These are phyloP conservation scores for Acleris literana DNA, from an alignment of 2,888 invertebrate genomes.

Conservation along the genomic window DNA sequence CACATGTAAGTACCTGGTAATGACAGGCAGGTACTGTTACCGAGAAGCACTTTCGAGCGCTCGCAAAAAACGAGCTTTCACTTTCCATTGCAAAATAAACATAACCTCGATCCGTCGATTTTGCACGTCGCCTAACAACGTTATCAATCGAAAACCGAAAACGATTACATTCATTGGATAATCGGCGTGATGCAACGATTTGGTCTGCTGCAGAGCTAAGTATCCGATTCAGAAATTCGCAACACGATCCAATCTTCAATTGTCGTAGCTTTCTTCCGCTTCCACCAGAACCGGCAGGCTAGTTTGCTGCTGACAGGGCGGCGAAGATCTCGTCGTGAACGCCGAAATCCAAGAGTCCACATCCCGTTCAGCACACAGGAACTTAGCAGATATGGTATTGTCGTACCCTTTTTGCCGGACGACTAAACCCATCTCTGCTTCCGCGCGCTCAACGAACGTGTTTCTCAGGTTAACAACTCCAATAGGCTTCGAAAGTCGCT, in stretches of 20 bases:
- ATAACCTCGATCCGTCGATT: slow-evolving; percentile 57
- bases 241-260: slow-evolving; percentile 32
- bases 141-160: slow-evolving; percentile 52
- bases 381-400: slow-evolving; percentile 83
- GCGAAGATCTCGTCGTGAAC: slow-evolving; percentile 76
- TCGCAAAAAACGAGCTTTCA: slow-evolving; percentile 73
- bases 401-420: slow-evolving; percentile 86
- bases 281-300: slow-evolving; percentile 85
- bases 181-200: slow-evolving; percentile 33
- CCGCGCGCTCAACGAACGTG: slow-evolving; percentile 81
- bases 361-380: slow-evolving; percentile 83
- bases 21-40: slow-evolving; percentile 44
- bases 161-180: slow-evolving; percentile 44
- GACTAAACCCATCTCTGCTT: slow-evolving; percentile 77
- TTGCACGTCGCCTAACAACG: slow-evolving; percentile 42
- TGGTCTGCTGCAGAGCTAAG: slow-evolving; percentile 25
- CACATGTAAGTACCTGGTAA: slow-evolving; percentile 18
- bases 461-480: slow-evolving; percentile 85
- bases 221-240: slow-evolving; percentile 19
- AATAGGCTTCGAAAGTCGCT: slow-evolving; percentile 84
- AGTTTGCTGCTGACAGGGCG: slow-evolving; percentile 74
- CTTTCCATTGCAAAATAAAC: slow-evolving; percentile 74
- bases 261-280: slow-evolving; percentile 78
- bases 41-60: slow-evolving; percentile 62
- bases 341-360: slow-evolving; percentile 85